These are phyloP conservation scores for Eumaeus atala DNA, from an alignment of 1,140 invertebrate genomes.

Conservation along the genomic window DNA sequence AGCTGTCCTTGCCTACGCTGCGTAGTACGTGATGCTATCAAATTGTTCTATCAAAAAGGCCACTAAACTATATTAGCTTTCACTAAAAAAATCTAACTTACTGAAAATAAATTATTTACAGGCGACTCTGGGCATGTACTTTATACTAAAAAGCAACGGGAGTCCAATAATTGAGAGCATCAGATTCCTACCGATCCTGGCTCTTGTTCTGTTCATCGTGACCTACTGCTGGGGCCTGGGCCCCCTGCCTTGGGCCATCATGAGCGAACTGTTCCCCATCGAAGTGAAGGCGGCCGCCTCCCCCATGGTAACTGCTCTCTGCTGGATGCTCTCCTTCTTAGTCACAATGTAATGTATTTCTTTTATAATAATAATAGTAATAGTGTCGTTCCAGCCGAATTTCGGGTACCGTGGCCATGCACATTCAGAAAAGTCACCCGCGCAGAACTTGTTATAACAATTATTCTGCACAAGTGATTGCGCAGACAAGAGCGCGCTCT, in stretches of 20 bases:
- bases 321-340: conserved; percentile 87
- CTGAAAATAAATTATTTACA: conserved; percentile 38
- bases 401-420: too few relatives aligned
- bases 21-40: too few relatives aligned
- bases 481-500: too few relatives aligned
- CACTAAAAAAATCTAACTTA: too few relatives aligned
- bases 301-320: conserved; percentile 82
- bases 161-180: conserved; percentile 68
- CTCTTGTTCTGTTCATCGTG: conserved; percentile 79
- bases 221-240: conserved; percentile 84
- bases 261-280: conserved; percentile 87
- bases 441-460: too few relatives aligned
- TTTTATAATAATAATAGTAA: background rate
- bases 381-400: too few relatives aligned
- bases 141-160: conserved; percentile 72
- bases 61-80: too few relatives aligned
- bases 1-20: too few relatives aligned
- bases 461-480: too few relatives aligned
- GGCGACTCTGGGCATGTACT: conserved; percentile 78
- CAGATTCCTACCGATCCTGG: conserved; percentile 79
- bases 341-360: conserved; percentile 80
- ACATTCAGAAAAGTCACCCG: too few relatives aligned
- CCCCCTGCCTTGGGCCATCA: conserved; percentile 88
- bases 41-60: too few relatives aligned
- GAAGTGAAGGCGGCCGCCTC: conserved; percentile 85